Evolutionary conservation across 2,113 vertebrate genomes (phyloP).

Genomic region (Apus apus): DNA sequence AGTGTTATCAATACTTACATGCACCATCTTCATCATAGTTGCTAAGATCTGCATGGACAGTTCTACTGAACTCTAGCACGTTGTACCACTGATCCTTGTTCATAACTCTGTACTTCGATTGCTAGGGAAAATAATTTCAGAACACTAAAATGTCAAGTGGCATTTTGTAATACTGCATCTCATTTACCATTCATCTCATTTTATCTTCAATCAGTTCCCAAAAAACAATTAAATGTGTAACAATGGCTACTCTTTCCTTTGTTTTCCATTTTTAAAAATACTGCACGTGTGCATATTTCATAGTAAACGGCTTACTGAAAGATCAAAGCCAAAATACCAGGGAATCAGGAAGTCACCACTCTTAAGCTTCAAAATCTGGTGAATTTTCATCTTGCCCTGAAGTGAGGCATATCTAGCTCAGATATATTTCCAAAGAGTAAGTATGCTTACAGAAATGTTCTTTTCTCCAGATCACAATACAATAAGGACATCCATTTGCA

Average conservation of each 20-base stretch:
- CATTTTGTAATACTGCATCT: neutral
- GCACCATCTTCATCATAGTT: conserved; percentile 98
- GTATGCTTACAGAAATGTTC: neutral
- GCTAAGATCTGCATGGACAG: conserved; percentile 93
- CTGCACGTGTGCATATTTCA: neutral
- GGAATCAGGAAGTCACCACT: neutral
- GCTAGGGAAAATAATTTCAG: conserved; percentile 76
- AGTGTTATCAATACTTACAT: conserved; percentile 83
- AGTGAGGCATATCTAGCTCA: neutral
- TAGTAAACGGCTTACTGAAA: neutral
- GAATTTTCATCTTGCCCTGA: neutral
- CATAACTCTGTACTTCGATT: conserved; percentile 96
- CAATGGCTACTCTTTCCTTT: neutral
- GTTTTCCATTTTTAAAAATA: neutral
- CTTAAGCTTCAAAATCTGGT: neutral
- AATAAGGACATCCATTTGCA: neutral
- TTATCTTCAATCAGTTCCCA: neutral
- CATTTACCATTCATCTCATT: neutral
- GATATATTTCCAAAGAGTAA: neutral
- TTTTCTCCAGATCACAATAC: neutral
- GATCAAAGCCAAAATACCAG: neutral
- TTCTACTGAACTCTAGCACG: conserved; percentile 96
- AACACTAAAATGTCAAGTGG: neutral
- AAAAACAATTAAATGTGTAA: neutral
- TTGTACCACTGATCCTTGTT: conserved; percentile 99